A percentile compares a stretch with the other conserved stretches of the same genome.
Conservation (phyloP, 2,888 invertebrate genomes). For the Pteria penguin region DNA sequence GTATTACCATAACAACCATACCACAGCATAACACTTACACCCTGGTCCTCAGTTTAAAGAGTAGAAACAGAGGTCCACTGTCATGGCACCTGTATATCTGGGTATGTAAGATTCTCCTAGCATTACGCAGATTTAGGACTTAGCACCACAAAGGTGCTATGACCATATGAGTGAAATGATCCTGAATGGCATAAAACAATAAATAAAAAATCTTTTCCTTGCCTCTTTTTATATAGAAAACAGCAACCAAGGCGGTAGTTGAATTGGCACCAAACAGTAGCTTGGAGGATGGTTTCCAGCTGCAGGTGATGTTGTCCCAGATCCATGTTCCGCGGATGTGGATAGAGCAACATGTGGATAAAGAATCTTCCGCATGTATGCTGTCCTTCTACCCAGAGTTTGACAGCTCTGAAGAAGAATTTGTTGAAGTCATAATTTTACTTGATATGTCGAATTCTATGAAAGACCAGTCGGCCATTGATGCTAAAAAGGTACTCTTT, state of each 20-base stretch:
- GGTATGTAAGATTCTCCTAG: too few relatives aligned
- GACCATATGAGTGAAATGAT: too few relatives aligned
- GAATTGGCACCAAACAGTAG: constrained; percentile 64
- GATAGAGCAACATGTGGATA: constrained; percentile 76
- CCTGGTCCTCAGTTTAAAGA: too few relatives aligned
- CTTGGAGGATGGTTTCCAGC: constrained; percentile 77
- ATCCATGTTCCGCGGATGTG: constrained; percentile 81
- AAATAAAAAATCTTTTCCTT: too few relatives aligned
- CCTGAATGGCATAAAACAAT: too few relatives aligned
- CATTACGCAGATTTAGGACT: too few relatives aligned
- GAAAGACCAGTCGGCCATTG: constrained; percentile 67
- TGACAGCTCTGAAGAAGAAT: constrained; percentile 65
- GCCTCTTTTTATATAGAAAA: too few relatives aligned
- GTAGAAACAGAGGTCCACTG: too few relatives aligned
- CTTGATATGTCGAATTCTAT: constrained; percentile 81
- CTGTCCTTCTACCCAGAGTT: constrained; percentile 81
- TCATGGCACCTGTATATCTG: too few relatives aligned
- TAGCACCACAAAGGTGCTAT: too few relatives aligned
- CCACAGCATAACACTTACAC: too few relatives aligned
- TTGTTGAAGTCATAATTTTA: constrained; percentile 75
- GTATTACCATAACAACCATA: too few relatives aligned
- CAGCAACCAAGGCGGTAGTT: constrained; percentile 78
- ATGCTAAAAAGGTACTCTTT: constrained; percentile 75
- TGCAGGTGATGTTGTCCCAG: constrained; percentile 78
- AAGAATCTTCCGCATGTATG: constrained; percentile 77